These are phyloP conservation scores for Battus philenor DNA, from an alignment of 1,140 invertebrate genomes.

Conservation along the genomic window DNA sequence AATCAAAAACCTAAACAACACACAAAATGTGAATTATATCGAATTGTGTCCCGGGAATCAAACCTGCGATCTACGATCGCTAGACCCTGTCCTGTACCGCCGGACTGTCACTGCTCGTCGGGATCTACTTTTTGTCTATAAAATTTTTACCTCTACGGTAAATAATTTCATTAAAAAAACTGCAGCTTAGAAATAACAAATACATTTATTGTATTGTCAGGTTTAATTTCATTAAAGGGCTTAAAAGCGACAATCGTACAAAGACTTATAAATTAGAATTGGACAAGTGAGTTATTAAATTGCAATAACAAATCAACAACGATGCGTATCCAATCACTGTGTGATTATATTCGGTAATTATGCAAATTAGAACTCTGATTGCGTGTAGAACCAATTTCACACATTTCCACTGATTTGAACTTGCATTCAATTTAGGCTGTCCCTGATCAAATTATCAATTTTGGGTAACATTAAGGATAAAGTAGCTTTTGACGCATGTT, in stretches of 20 bases:
- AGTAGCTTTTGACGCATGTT: no score
- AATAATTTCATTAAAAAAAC: no score
- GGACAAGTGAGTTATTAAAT: conserved; percentile 24
- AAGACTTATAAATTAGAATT: conserved; percentile 16
- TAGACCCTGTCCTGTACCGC: not conserved
- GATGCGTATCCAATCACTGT: conserved; percentile 51
- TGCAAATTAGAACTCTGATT: conserved; percentile 48
- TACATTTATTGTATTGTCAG: no score
- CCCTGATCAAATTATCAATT: conserved; percentile 27
- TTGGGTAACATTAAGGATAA: no score
- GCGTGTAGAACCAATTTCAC: conserved; percentile 37
- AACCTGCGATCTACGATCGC: no score
- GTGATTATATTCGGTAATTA: conserved; percentile 42
- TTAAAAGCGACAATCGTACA: conserved; percentile 2
- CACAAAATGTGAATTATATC: not conserved
- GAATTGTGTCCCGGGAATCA: no score
- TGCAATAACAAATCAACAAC: conserved; percentile 45
- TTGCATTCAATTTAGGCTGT: conserved; percentile 32
- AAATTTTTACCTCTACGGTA: not conserved
- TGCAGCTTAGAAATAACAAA: no score
- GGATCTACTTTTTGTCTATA: not conserved
- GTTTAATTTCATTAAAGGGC: no score
- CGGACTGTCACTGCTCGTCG: not conserved
- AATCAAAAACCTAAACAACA: no score
- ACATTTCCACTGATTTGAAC: conserved; percentile 28